Evolutionary conservation across 2,113 vertebrate genomes (phyloP), one percentile per base, ranked within the genome.

Genomic region (Apodemus speciosus): DNA sequence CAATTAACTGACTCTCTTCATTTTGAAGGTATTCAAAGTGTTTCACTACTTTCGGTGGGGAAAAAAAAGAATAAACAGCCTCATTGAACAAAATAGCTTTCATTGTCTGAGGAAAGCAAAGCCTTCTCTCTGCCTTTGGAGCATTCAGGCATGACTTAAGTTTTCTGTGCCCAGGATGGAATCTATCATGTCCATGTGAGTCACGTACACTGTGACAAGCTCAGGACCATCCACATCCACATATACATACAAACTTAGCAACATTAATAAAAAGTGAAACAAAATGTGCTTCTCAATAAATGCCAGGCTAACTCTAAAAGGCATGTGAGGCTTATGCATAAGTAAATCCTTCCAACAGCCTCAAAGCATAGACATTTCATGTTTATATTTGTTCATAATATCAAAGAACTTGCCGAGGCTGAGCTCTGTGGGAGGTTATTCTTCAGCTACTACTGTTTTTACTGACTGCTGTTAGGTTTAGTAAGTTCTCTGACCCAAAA

Each of bases 81-180:
- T 75, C 21, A 85, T 77, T 35, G 35, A 96, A 40, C 51, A 56
- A 89, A 93, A 18, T 81, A 77, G 23, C 40, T 84, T 87, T 92
- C 43, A 56, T 91, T 96, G 76, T 75, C 38, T 80, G n/a, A 79
- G 58, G 56, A 93, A 92, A 91, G 46, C 56, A 92, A 94, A 92
- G 40, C 27, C 49, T 81, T 8, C 6, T 8, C 14, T 90, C 40
- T 84, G 13, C 49, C 49, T 75, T 85, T 69, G 25, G 32, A 89
- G 71, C 73, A 71, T 77, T 95, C 49, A 81, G 68, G 6, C 85
- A 32, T 91, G 53, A 90, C 69, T 93, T 89, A 87, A 89, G 71
- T 72, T 72, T n/a, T 16, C 23, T 40, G 3, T 3, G 1, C 35
- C 71, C 16, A 25, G 68, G 2, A 56, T 40, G 5, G n/a, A 40